phyloP scores from a whole-genome alignment of 2,888 invertebrate genomes.

The Ophioninae sp. region DNA sequence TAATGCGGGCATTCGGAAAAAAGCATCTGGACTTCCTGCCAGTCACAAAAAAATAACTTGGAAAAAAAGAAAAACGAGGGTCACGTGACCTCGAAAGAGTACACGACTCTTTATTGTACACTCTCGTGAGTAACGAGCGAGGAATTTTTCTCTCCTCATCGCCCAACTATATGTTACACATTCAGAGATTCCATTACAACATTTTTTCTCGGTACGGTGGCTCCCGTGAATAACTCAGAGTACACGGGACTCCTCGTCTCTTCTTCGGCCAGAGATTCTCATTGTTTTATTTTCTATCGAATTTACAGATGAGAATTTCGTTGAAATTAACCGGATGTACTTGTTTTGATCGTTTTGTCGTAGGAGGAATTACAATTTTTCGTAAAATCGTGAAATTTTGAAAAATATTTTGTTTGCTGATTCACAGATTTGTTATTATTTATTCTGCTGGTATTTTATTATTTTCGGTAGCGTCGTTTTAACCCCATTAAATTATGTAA shows the following conservation, averaged over 20 bases:
- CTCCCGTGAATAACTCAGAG: background rate
- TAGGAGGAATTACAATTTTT: background rate
- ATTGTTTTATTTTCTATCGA: background rate
- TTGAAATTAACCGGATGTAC: background rate
- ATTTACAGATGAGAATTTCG: background rate
- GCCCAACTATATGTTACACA: background rate
- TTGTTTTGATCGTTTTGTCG: background rate
- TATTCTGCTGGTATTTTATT: background rate
- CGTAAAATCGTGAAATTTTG: background rate
- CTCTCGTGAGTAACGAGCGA: conserved; percentile 29
- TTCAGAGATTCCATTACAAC: background rate
- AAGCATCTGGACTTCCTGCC: background rate
- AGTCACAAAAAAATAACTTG: background rate
- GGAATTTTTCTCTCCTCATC: conserved; percentile 15
- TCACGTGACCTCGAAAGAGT: background rate
- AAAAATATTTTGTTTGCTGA: background rate
- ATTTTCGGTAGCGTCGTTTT: too few species aligned
- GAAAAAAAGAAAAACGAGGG: background rate
- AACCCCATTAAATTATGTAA: too few species aligned
- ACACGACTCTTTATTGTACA: background rate
- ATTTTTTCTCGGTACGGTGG: background rate
- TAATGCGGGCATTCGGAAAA: background rate
- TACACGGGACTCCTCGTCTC: background rate
- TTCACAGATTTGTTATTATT: background rate
- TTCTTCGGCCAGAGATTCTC: background rate